phyloP scores from a whole-genome alignment of 2,113 vertebrate species.

The Misgurnus mizolepis region DNA sequence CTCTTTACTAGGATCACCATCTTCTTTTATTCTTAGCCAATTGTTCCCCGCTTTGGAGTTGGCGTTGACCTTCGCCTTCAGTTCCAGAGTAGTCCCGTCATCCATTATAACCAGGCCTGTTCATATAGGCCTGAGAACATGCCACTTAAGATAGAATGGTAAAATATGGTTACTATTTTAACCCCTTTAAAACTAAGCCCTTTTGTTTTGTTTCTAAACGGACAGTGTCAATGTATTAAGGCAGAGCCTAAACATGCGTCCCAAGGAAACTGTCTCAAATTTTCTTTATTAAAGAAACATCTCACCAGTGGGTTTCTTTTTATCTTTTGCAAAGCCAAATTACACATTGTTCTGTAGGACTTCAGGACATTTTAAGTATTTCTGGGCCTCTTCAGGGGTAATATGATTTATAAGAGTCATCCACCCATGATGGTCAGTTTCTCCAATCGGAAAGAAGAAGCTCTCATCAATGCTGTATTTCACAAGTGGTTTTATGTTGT shows the following conservation, averaged over 20 bases:
- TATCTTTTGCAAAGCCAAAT: constrained; percentile 57
- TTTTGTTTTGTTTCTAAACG: constrained; percentile 45
- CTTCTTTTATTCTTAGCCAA: neutral
- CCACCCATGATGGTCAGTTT: neutral
- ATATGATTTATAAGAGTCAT: neutral
- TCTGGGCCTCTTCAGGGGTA: constrained; percentile 12
- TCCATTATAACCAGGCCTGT: constrained; percentile 79
- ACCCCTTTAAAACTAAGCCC: constrained; percentile 57
- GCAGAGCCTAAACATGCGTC: constrained; percentile 47
- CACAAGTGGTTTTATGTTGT: constrained; percentile 27
- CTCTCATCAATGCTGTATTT: constrained; percentile 54
- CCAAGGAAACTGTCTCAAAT: constrained; percentile 25
- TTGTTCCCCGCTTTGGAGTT: constrained; percentile 61
- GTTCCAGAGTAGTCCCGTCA: constrained; percentile 70
- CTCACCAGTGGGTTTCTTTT: constrained; percentile 59
- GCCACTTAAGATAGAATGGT: constrained; percentile 65
- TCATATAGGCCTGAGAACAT: constrained; percentile 59
- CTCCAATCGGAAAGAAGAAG: constrained; percentile 36
- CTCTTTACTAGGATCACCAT: constrained; percentile 83
- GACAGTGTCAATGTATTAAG: constrained; percentile 54
- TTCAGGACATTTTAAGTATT: constrained; percentile 31
- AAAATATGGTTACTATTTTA: constrained; percentile 70
- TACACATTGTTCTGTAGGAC: constrained; percentile 39
- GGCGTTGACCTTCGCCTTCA: constrained; percentile 79
- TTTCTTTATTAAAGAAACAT: constrained; percentile 70